A percentile compares a stretch with the other conserved stretches of the same genome.
Evolutionary conservation across 2,113 vertebrate species (phyloP).

Genomic region (Rhadina sibilatrix): DNA sequence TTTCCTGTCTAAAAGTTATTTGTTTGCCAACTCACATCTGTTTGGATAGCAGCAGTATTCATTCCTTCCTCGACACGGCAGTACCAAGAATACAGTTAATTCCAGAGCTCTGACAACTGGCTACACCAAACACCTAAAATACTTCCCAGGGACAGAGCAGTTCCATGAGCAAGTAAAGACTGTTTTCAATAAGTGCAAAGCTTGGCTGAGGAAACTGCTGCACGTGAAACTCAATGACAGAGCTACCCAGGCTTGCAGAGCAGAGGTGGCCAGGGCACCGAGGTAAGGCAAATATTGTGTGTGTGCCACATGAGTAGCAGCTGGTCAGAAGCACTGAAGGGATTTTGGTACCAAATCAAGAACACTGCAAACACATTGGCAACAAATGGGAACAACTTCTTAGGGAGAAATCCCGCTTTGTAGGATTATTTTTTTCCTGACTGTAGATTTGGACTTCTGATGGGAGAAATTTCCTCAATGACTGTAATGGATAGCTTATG

Average conservation of each 20-base stretch:
- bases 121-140: not conserved
- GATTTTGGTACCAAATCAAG: not conserved
- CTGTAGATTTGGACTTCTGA: not conserved
- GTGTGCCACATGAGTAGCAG: not conserved
- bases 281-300: rapidly evolving
- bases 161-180: not conserved
- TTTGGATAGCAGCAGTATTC: not conserved
- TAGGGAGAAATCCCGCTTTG: not conserved
- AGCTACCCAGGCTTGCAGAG: not conserved
- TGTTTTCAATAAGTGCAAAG: not conserved
- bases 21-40: not conserved
- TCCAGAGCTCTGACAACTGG: not conserved
- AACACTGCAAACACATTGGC: not conserved
- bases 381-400: not conserved
- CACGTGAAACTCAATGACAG: not conserved
- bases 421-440: not conserved
- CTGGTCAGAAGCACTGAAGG: not conserved
- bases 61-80: not conserved
- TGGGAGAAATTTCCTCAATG: not conserved
- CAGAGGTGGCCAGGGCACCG: not conserved
- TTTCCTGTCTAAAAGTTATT: not conserved
- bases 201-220: not conserved
- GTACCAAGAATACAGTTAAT: not conserved
- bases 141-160: not conserved
- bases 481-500: not conserved